Evolutionary conservation across 2,797 vertebrate genomes (phyloP), one percentile per base, ranked within the genome.

Genomic region (Pelodytes ibericus): DNA sequence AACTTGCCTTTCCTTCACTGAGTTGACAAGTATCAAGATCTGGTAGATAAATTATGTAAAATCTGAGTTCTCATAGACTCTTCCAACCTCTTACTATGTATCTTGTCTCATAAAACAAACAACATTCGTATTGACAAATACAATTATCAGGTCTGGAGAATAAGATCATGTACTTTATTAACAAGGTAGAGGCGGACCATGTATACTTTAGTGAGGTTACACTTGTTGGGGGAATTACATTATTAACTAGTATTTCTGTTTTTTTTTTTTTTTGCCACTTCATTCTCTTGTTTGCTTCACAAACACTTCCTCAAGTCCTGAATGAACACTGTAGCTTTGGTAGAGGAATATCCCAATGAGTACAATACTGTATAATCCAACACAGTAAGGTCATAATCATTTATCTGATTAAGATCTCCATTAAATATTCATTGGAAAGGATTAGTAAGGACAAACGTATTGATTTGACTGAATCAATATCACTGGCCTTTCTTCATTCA

Each of bases 341-440:
- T 30, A 13, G 15, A 5, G 31, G 10, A 4, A 61, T 62, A 60
- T 30, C 56, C 24, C 33, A 25, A 61, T 53, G 8, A 62, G 70
- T 33, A 20, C 56, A 44, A 62, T 26, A 66, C 56, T 72, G 61
- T 77, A 2, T 36, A 6, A 6, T 11, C 33, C 11, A 36, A 11
- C 11, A 11, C 33, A 6, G 33, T 39, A 0, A 0, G 77, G 3
- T 65, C n/a, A 76, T 68, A 75, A 72, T 75, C 81, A 25, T 81
- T 82, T 57, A 56, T 80, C 81, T 80, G 75, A 71, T 83, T 81
- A 79, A 82, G 39, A 69, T 33, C 39, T 73, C 24, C 24, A 83
- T 82, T 81, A 83, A 84, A 67, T 82, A 84, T 84, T 82, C 69
- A 86, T 78, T 69, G 1, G 0, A 74, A 1, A 66, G 66, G 24